Evolutionary conservation across 2,888 invertebrate species (phyloP).

Genomic region (Rutpela maculata): DNA sequence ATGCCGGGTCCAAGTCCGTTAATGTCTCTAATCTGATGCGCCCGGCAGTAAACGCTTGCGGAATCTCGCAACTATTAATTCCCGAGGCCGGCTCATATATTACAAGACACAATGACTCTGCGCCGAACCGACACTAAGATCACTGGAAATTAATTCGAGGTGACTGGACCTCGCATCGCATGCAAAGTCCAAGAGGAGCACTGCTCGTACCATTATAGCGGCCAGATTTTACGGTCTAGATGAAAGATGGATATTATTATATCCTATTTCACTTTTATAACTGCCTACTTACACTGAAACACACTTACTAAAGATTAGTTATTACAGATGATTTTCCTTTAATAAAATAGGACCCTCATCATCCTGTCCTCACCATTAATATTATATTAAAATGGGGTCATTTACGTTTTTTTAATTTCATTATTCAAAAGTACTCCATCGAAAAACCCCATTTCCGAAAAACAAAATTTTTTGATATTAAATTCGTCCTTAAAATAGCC

Average conservation of each 20-base stretch:
- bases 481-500: too few relatives aligned
- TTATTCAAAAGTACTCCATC: too few relatives aligned
- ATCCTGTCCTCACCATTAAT: too few relatives aligned
- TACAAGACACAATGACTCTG: slow-evolving; percentile 68
- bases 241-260: neutral
- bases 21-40: slow-evolving; percentile 74
- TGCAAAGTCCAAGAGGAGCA: slow-evolving; percentile 34
- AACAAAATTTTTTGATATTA: too few relatives aligned
- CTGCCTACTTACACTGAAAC: neutral
- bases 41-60: slow-evolving; percentile 72
- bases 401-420: too few relatives aligned
- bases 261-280: neutral
- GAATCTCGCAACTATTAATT: slow-evolving; percentile 74
- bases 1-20: slow-evolving; percentile 71
- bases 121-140: slow-evolving; percentile 55
- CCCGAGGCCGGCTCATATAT: slow-evolving; percentile 70
- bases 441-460: too few relatives aligned
- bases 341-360: too few relatives aligned
- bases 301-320: neutral
- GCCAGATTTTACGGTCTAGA: slow-evolving; percentile 10
- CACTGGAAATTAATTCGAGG: slow-evolving; percentile 60
- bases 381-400: too few relatives aligned
- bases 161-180: slow-evolving; percentile 48
- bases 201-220: neutral
- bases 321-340: too few relatives aligned